phyloP scores from a whole-genome alignment of 2,113 vertebrate species.

The Okapia johnstoni region DNA sequence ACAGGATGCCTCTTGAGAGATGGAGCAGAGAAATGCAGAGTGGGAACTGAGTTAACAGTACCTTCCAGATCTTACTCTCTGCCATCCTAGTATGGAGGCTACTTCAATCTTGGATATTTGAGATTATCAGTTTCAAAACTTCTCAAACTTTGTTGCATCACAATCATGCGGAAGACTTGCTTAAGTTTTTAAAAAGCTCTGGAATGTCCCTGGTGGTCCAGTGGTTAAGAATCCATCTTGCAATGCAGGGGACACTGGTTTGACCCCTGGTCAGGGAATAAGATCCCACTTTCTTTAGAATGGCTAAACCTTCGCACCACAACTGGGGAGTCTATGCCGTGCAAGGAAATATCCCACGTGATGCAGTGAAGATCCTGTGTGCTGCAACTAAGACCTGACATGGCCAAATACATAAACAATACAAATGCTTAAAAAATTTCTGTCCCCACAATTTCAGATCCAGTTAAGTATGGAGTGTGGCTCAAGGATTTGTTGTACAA shows the following conservation, averaged over 20 bases:
- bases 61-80: background rate
- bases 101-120: background rate
- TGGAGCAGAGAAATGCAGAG: background rate
- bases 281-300: background rate
- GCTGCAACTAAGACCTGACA: background rate
- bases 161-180: background rate
- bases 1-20: background rate
- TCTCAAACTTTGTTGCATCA: background rate
- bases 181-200: background rate
- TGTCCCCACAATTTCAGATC: background rate
- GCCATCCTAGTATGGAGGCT: background rate
- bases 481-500: background rate
- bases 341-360: background rate
- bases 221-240: background rate
- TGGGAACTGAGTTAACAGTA: background rate
- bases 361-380: background rate
- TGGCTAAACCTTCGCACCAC: background rate
- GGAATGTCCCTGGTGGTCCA: background rate
- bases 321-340: background rate
- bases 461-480: background rate
- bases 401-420: background rate
- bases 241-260: background rate
- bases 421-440: background rate
- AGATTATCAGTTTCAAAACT: background rate
- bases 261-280: fast-evolving